Evolutionary conservation across 2,113 vertebrate genomes (phyloP).

Genomic region (Laticauda laticaudata): DNA sequence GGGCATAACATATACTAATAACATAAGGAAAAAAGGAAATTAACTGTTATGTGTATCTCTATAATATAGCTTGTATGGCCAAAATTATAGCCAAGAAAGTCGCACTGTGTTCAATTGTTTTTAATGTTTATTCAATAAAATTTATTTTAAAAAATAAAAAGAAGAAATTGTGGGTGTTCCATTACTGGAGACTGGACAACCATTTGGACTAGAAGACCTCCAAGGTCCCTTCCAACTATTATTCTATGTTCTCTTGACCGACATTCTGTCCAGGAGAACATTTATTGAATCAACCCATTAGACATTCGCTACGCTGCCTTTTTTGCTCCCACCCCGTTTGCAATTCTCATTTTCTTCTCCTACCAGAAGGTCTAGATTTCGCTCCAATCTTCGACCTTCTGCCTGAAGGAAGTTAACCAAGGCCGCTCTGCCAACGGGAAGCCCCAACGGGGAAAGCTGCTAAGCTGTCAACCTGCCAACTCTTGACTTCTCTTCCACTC

Average conservation of each 20-base stretch:
- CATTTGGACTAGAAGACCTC: not conserved
- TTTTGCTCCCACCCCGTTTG: not conserved
- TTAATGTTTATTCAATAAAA: too few relatives aligned
- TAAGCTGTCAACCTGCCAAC: slow-evolving; percentile 15
- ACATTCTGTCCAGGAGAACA: not conserved
- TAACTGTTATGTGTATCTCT: too few relatives aligned
- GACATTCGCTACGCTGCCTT: not conserved
- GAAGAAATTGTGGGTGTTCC: too few relatives aligned
- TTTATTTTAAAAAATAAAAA: too few relatives aligned
- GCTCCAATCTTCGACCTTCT: not conserved
- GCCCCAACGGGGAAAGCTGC: not conserved
- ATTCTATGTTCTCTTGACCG: not conserved
- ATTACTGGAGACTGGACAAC: too few relatives aligned
- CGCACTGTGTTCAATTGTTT: too few relatives aligned
- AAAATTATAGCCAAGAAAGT: too few relatives aligned
- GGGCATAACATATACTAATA: too few relatives aligned
- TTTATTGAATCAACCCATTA: not conserved
- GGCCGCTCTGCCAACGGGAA: not conserved
- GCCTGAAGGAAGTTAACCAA: not conserved
- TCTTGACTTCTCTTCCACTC: not conserved
- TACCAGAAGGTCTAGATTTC: not conserved
- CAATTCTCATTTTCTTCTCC: not conserved
- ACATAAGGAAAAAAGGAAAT: too few relatives aligned
- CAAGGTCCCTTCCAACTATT: not conserved
- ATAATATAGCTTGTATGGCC: too few relatives aligned